Evolutionary conservation across 2,797 vertebrate species (phyloP).

Genomic region (Darevskia mixta): DNA sequence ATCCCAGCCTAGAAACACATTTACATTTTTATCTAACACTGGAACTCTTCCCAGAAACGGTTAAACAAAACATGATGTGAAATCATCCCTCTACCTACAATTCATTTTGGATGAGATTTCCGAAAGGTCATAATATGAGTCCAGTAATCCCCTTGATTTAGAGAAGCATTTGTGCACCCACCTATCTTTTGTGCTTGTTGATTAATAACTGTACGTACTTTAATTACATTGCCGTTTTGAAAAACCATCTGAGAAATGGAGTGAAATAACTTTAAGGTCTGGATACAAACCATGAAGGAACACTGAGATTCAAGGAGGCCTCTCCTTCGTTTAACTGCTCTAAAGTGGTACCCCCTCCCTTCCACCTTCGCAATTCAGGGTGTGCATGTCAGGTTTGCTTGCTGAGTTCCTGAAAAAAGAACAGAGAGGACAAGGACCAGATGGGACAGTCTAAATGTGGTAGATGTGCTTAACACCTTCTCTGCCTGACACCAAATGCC

Average conservation of each 20-base stretch:
- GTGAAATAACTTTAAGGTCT: slow-evolving; percentile 32
- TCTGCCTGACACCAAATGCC: neutral
- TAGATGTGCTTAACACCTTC: neutral
- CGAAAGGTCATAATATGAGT: slow-evolving; percentile 31
- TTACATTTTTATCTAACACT: slow-evolving; percentile 40
- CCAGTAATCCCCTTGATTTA: slow-evolving; percentile 37
- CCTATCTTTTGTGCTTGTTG: slow-evolving; percentile 45
- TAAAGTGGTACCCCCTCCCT: slow-evolving; percentile 15
- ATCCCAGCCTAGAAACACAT: slow-evolving; percentile 28
- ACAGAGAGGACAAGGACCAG: neutral
- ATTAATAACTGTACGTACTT: slow-evolving; percentile 34
- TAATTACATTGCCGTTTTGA: slow-evolving; percentile 45
- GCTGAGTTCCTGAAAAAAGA: slow-evolving; percentile 35
- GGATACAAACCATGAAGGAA: slow-evolving; percentile 12
- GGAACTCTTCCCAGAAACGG: slow-evolving; percentile 36
- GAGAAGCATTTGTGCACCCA: slow-evolving; percentile 30
- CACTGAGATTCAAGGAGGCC: slow-evolving; percentile 33
- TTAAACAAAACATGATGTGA: slow-evolving; percentile 42
- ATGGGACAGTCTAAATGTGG: neutral
- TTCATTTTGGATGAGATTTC: slow-evolving; percentile 31
- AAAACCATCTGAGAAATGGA: slow-evolving; percentile 39
- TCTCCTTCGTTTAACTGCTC: neutral
- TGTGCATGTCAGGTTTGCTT: slow-evolving; percentile 29
- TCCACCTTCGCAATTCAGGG: slow-evolving; percentile 40
- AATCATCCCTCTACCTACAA: slow-evolving; percentile 20